Evolutionary conservation across 2,113 vertebrate genomes (phyloP), one percentile per base, ranked within the genome.

Genomic region (Syrmaticus mikado): DNA sequence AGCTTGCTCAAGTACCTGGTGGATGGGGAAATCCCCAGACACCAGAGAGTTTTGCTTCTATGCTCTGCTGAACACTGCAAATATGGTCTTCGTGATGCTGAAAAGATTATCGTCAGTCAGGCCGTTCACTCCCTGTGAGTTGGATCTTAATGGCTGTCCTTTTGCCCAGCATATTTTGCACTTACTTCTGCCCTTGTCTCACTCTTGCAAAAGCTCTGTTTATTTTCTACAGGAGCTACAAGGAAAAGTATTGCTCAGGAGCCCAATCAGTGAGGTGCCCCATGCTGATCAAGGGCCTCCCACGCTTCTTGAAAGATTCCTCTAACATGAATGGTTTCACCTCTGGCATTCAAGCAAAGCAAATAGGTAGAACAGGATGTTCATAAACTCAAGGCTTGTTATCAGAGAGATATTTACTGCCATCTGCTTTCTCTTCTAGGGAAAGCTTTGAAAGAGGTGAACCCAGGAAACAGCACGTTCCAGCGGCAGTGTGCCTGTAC

Each of bases 401-500:
- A 17, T 43, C 27, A 71, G 72, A 55, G 28, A 83, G n/a, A 45
- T 57, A 77, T 92, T 93, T 61, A 62, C 27, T 82, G 55, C 58
- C 62, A 72, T 74, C 89, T 97, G 67, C 89, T 90, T 89, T 85
- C 32, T 85, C 15, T 40, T 67, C 58, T 27, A 99, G 99, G 96
- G 22, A 99, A 98, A 85, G 99, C 98, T 50, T 98, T 99, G 78
- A 95, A 95, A 67, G 97, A 97, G 24, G 95, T 97, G 92, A 93
- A 93, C 50, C 96, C 96, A 16, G 98, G 98, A 52, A 99, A 99
- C 96, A 66, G 91, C 87, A 95, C 98, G 2, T 64, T 93, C 95
- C 98, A 93, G 94, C 97, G 97, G 92, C 97, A 97, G 27, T 99
- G 99, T 74, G 98, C 96, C 55, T 99, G 99, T 81, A 97, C 41